Conservation (phyloP, 2,113 vertebrate species). For the Vicugna pacos region DNA sequence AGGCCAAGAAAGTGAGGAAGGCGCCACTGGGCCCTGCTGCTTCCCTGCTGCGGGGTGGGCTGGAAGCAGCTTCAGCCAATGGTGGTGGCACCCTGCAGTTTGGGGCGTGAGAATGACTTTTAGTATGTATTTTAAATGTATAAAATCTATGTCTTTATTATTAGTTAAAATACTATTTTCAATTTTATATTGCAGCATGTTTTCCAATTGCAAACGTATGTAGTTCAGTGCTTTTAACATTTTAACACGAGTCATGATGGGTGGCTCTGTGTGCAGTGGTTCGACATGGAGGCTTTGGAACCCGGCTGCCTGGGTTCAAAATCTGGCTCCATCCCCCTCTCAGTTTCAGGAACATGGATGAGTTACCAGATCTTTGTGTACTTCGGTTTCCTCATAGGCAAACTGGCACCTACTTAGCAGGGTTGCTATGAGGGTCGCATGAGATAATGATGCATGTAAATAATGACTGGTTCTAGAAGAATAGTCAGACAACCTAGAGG, state of each 20-base stretch:
- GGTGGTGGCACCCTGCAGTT: rapidly evolving
- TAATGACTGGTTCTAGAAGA: neutral
- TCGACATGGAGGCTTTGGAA: neutral
- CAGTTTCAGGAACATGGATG: neutral
- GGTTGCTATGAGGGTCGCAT: neutral
- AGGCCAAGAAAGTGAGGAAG: neutral
- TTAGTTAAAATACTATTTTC: neutral
- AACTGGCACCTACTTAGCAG: neutral
- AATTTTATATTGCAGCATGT: neutral
- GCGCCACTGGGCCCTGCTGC: rapidly evolving
- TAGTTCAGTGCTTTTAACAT: neutral
- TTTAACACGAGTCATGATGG: neutral
- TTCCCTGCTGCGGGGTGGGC: neutral
- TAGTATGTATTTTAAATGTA: neutral
- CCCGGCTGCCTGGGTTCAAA: neutral
- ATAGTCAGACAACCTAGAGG: neutral
- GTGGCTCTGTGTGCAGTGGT: too few species aligned
- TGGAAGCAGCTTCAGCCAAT: neutral
- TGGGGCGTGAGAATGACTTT: neutral
- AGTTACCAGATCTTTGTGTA: neutral
- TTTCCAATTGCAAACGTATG: neutral
- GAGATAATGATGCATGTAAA: neutral
- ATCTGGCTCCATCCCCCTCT: neutral
- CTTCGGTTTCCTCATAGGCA: neutral
- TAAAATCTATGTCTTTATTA: neutral